Percentiles rank a stretch among this genome's conserved stretches.
Evolutionary conservation across 2,888 invertebrate genomes (phyloP).

Genomic region (Heliconius aoede): DNA sequence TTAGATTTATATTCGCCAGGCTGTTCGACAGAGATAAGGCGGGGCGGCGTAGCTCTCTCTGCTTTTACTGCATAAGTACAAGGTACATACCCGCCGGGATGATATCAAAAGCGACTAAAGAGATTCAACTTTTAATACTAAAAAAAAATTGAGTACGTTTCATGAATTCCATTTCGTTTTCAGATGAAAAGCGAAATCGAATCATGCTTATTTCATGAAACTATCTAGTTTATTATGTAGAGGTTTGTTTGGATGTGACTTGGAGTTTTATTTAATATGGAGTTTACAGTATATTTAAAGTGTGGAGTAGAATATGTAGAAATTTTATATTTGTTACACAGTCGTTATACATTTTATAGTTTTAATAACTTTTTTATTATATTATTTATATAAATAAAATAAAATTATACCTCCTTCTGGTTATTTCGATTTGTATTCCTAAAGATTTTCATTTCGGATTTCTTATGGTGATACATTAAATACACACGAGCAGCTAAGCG

Average conservation of each 20-base stretch:
- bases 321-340: too few relatives aligned
- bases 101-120: constrained; percentile 56
- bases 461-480: neutral
- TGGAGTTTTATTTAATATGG: neutral
- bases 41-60: constrained; percentile 56
- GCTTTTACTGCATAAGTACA: constrained; percentile 68
- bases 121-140: constrained; percentile 38
- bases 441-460: neutral
- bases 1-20: constrained; percentile 74
- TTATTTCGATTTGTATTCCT: too few relatives aligned
- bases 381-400: too few relatives aligned
- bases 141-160: constrained; percentile 45
- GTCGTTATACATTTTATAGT: too few relatives aligned
- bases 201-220: constrained; percentile 14
- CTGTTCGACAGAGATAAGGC: constrained; percentile 69
- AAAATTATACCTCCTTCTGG: too few relatives aligned
- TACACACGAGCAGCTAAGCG: neutral
- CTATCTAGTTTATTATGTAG: constrained; percentile 11
- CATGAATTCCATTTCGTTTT: constrained; percentile 54
- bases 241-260: constrained; percentile 3
- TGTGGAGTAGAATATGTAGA: neutral
- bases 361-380: too few relatives aligned
- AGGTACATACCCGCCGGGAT: constrained; percentile 60
- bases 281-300: neutral
- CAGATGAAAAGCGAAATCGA: constrained; percentile 16